These are phyloP conservation scores for Nestor notabilis DNA, from an alignment of 2,113 vertebrate genomes.

Conservation along the genomic window DNA sequence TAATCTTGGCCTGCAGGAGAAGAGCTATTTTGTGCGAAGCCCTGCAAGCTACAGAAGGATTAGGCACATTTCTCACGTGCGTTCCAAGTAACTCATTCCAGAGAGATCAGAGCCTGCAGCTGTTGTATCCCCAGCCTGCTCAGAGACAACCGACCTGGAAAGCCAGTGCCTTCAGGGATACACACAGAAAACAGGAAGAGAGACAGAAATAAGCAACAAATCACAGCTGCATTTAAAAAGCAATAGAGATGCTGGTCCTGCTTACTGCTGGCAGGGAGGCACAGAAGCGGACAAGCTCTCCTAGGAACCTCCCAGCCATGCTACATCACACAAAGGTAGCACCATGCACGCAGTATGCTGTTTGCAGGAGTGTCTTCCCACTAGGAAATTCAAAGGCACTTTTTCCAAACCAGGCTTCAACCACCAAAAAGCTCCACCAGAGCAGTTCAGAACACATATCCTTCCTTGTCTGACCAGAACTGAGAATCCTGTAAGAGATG, in stretches of 20 bases:
- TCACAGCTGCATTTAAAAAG: not conserved
- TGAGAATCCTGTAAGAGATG: not conserved
- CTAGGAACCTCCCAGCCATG: not conserved
- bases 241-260: not conserved
- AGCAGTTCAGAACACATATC: not conserved
- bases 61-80: not conserved
- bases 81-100: not conserved
- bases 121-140: not conserved
- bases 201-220: not conserved
- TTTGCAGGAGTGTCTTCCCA: not conserved
- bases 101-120: conserved; percentile 4
- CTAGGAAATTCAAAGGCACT: not conserved
- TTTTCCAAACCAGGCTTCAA: not conserved
- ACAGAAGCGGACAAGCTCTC: not conserved
- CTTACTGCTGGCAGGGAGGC: not conserved
- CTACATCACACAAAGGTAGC: not conserved
- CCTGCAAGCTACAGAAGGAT: not conserved
- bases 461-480: not conserved
- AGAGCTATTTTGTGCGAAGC: not conserved
- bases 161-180: not conserved
- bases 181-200: not conserved
- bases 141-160: not conserved
- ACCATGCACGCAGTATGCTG: accelerated
- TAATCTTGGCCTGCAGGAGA: not conserved
- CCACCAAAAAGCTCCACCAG: not conserved